Percentiles rank a stretch among this genome's conserved stretches.
phyloP scores from a whole-genome alignment of 2,113 vertebrate genomes.

The Bubalus kerabau region DNA sequence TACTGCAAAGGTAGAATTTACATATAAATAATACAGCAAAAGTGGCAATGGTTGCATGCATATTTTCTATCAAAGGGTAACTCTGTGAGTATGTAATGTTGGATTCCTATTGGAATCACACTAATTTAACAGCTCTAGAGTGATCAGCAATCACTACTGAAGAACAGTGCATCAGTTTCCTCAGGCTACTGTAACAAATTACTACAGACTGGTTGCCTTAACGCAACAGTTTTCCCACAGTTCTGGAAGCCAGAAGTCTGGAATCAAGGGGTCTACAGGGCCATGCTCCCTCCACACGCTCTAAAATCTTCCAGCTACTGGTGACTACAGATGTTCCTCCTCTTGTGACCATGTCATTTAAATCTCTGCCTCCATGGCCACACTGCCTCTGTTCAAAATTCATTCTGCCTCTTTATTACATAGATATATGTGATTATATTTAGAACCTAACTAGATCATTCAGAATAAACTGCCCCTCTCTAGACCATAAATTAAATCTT shows the following conservation, averaged over 20 bases:
- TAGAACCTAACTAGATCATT: background rate
- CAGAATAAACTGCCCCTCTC: background rate
- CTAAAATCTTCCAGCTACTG: background rate
- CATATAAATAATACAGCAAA: background rate
- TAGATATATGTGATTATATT: background rate
- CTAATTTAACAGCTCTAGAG: background rate
- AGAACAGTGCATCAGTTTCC: background rate
- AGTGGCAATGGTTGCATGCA: background rate
- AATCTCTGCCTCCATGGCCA: background rate
- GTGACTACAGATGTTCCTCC: fast-evolving
- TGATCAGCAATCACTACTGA: background rate
- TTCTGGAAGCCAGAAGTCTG: background rate
- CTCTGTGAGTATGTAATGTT: background rate
- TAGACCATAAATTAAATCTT: background rate
- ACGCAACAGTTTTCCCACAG: background rate
- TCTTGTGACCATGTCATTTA: background rate
- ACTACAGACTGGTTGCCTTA: background rate
- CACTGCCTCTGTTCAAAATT: background rate
- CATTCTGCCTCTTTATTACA: background rate
- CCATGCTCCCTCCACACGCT: no score
- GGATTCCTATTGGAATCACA: background rate
- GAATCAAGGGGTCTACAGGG: background rate
- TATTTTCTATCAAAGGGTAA: background rate
- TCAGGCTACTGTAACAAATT: background rate
- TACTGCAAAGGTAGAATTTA: background rate